A percentile compares a stretch with the other conserved stretches of the same genome.
Conservation (phyloP, 2,113 vertebrate species). For the Callospermophilus lateralis region DNA sequence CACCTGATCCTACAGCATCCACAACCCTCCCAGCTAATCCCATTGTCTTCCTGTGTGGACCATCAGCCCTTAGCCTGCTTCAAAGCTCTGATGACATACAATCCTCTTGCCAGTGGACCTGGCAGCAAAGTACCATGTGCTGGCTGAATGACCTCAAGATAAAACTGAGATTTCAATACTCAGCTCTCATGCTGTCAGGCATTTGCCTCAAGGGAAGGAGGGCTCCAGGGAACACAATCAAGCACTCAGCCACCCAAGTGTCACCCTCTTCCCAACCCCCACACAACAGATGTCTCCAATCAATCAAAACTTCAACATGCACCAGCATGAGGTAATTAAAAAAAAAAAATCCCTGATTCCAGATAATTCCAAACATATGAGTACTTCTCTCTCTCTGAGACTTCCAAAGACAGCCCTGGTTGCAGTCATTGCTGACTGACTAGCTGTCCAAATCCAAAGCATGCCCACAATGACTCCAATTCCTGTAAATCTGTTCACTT, state of each 20-base stretch:
- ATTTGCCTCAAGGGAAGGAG: not conserved
- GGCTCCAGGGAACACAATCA: not conserved
- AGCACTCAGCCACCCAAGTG: not conserved
- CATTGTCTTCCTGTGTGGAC: no score
- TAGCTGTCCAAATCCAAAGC: not conserved
- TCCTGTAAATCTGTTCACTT: not conserved
- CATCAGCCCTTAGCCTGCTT: not conserved
- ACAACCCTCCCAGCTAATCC: not conserved
- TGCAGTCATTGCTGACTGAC: no score
- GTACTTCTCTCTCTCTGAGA: not conserved
- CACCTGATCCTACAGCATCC: not conserved
- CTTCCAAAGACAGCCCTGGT: not conserved
- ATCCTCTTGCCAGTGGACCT: not conserved
- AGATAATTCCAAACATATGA: not conserved
- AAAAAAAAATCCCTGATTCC: not conserved
- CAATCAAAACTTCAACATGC: not conserved
- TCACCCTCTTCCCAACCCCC: not conserved
- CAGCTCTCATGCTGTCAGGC: not conserved
- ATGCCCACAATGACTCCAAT: not conserved
- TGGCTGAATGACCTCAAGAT: not conserved
- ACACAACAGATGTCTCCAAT: not conserved
- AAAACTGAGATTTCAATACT: not conserved
- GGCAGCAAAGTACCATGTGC: not conserved
- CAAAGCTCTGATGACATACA: not conserved
- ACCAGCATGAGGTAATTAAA: no score